Evolutionary conservation across 2,888 invertebrate genomes (phyloP), one percentile per base, ranked within the genome.

Genomic region (Galerucella nymphaeae): DNA sequence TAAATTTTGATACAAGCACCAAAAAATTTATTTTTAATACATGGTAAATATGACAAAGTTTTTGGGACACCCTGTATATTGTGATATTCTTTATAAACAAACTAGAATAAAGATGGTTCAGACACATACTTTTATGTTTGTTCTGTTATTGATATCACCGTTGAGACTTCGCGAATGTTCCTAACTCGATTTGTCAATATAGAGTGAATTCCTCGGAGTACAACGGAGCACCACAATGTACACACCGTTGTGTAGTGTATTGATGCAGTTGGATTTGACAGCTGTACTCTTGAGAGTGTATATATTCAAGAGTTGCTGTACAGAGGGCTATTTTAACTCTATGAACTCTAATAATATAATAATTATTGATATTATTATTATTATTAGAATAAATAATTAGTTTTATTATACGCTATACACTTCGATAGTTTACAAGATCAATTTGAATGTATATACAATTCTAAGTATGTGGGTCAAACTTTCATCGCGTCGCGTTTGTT

Each of bases 261-360:
- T 70, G 70, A 66, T 66, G 66, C 30, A 71, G 71, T 71, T 71
- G 71, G 61, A 38, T 55, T 61, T 71, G 71, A 71, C 71, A 66
- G 71, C 41, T 66, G n/a, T 53, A 62, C 61, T 61, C 71, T 66
- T 66, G 66, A 71, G 71, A 61, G 71, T 42, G 16, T 53, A 30
- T 45, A 61, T 71, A 62, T 62, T 18, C 16, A 62, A 62, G 61
- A 62, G 61, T 4, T 18, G 61, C 30, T 42, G 10, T 6, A 62
- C 42, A 62, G 61, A n/a, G n/a, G n/a, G n/a, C n/a, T n/a, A n/a
- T n/a, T n/a, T n/a, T n/a, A n/a, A n/a, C n/a, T n/a, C n/a, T n/a
- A n/a, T n/a, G n/a, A n/a, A n/a, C n/a, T n/a, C n/a, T n/a, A n/a
- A n/a, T n/a, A 30, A 30, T 30, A 30, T 30, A 30, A 5, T 30